Evolutionary conservation across 2,888 invertebrate genomes (phyloP), one percentile per base, ranked within the genome.

Genomic region (Xanthia togata): DNA sequence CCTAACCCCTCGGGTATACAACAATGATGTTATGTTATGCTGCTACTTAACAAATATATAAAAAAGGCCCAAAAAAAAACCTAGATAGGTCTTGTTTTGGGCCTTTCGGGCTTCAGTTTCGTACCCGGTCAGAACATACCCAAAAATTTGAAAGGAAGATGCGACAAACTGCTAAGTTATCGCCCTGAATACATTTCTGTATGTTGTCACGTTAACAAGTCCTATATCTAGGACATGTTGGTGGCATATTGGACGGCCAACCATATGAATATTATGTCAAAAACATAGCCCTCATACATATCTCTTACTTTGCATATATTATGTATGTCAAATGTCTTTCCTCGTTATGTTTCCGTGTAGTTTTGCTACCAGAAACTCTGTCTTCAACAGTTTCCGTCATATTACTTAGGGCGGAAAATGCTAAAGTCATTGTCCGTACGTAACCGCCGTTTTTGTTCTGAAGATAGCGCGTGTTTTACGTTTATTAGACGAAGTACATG

Each of bases 221-320:
- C 57, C 53, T 74, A 79, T 74, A 70, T 67, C 12, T 38, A 67
- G 81, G 79, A 79, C 63, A 78, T 74, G 53, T 59, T 35, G n/a
- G 23, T 74, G 79, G 62, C 83, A 81, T 81, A 82, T 82, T 81
- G 70, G 81, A 74, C 57, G 53, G 79, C 62, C 50, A 59, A n/a
- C 60, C 47, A 47, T 72, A 69, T 70, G 73, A 65, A 73, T 70
- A 67, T 62, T 59, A 73, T 55, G 73, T 67, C 62, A 59, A 26
- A 70, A 64, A 31, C 70, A 60, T 62, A 38, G 50, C 20, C 26
- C 41, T 73, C 65, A 68, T 55, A 67, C 57, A 57, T 62, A 70
- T 70, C 50, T 35, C 60, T 73, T 82, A 74, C 67, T 82, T 83
- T 62, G 55, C 78, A 69, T 72, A 44, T 59, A 59, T 70, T 75